phyloP scores from a whole-genome alignment of 2,888 invertebrate genomes.

The Cremastobaeus sp. region DNA sequence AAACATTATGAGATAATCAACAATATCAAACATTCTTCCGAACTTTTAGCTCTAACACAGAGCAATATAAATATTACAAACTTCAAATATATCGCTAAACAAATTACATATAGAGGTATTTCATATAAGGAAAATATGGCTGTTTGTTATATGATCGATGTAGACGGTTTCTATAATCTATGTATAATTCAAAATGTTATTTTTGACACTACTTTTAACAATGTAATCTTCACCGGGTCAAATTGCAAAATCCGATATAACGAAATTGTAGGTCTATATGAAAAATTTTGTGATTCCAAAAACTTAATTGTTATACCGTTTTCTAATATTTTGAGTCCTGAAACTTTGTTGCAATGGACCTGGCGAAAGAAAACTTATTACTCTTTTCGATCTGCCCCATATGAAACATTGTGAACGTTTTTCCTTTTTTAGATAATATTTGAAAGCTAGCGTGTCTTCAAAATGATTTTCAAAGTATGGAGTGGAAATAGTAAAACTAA shows the following conservation, averaged over 20 bases:
- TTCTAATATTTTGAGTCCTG: slow-evolving; percentile 22
- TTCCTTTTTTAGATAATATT: slow-evolving; percentile 6
- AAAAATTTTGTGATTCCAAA: slow-evolving; percentile 7
- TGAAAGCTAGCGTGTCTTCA: not conserved
- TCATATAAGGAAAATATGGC: slow-evolving; percentile 5
- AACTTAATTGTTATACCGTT: slow-evolving; percentile 18
- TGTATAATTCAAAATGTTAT: slow-evolving; percentile 14
- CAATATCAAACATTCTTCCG: slow-evolving; percentile 11
- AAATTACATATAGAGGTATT: slow-evolving; percentile 13
- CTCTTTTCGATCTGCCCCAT: slow-evolving; percentile 26
- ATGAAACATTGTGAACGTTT: slow-evolving; percentile 4
- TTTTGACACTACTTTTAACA: slow-evolving; percentile 7
- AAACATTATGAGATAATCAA: slow-evolving; percentile 17
- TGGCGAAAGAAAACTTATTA: slow-evolving; percentile 14
- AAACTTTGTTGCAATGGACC: slow-evolving; percentile 28
- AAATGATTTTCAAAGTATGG: slow-evolving; percentile 32
- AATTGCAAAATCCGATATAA: slow-evolving; percentile 32
- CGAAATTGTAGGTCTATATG: slow-evolving; percentile 22
- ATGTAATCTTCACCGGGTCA: slow-evolving; percentile 24
- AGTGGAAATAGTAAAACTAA: slow-evolving; percentile 16
- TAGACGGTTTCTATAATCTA: slow-evolving; percentile 20
- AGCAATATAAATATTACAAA: slow-evolving; percentile 6
- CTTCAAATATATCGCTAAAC: slow-evolving; percentile 19
- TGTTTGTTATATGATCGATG: slow-evolving; percentile 16
- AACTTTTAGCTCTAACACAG: slow-evolving; percentile 9